Evolutionary conservation across 2,888 invertebrate genomes (phyloP).

Genomic region (Cephonodes hylas): DNA sequence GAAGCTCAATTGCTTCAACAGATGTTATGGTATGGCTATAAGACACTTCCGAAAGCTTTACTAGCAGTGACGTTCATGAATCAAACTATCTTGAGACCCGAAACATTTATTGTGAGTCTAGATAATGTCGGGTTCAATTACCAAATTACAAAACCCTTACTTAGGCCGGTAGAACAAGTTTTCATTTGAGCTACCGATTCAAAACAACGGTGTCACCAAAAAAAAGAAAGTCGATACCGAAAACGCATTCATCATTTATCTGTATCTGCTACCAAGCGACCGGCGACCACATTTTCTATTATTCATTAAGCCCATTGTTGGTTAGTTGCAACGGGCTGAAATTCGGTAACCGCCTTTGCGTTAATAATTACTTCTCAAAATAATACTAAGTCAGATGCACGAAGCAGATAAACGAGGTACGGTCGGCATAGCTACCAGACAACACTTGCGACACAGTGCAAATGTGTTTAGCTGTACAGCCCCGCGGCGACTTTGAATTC

Average conservation of each 20-base stretch:
- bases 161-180: neutral
- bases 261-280: constrained; percentile 70
- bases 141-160: neutral
- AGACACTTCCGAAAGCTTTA: too few relatives aligned
- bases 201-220: neutral
- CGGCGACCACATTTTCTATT: constrained; percentile 67
- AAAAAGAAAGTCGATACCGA: constrained; percentile 53
- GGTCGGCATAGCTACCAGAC: constrained; percentile 37
- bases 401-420: constrained; percentile 68
- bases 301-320: constrained; percentile 73
- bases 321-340: constrained; percentile 56
- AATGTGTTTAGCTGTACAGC: constrained; percentile 3
- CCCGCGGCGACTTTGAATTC: neutral
- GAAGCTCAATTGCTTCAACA: too few relatives aligned
- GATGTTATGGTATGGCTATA: too few relatives aligned
- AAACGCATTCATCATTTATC: constrained; percentile 76
- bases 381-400: constrained; percentile 77
- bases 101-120: too few relatives aligned
- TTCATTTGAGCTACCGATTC: neutral
- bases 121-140: too few relatives aligned
- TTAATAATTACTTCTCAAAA: constrained; percentile 82
- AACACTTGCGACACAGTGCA: constrained; percentile 18
- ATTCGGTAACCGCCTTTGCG: constrained; percentile 76
- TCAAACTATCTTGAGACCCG: too few relatives aligned
- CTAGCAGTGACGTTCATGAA: too few relatives aligned